These are phyloP conservation scores for Dermatemys mawii DNA, from an alignment of 2,113 vertebrate genomes.

Conservation along the genomic window DNA sequence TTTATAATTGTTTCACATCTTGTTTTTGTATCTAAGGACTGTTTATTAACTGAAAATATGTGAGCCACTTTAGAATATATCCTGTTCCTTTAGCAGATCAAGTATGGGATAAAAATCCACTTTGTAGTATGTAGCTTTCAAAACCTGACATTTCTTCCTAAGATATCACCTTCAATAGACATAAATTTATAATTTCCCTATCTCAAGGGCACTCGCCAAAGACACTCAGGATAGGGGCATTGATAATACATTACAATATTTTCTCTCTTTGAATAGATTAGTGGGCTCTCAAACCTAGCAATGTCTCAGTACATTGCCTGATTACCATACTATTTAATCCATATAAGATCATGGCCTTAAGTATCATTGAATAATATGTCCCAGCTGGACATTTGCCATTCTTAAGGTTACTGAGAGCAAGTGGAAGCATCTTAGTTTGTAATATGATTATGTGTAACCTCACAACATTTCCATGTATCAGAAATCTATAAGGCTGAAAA, in stretches of 20 bases:
- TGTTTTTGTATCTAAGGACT: not conserved
- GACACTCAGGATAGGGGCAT: not conserved
- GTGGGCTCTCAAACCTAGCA: not conserved
- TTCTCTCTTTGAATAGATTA: not conserved
- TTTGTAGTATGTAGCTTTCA: not conserved
- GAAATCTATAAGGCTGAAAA: not conserved
- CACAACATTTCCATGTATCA: not conserved
- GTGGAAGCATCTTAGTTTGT: not conserved
- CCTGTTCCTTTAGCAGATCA: not conserved
- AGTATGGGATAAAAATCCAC: not conserved
- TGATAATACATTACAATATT: not conserved
- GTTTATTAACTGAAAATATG: not conserved
- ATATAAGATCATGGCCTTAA: not conserved
- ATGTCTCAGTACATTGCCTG: not conserved
- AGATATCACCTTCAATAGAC: not conserved
- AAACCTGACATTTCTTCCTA: not conserved
- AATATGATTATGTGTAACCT: not conserved
- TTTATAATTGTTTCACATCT: not conserved
- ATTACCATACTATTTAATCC: not conserved
- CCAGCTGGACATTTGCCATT: not conserved
- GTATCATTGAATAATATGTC: not conserved
- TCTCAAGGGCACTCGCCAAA: constrained; percentile 20
- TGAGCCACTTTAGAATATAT: not conserved
- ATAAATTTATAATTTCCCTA: not conserved
- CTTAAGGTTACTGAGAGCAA: not conserved